Base-by-base conservation (phyloP, 92 coral and sea anemone species). In the Paragorgia papillata region DNA sequence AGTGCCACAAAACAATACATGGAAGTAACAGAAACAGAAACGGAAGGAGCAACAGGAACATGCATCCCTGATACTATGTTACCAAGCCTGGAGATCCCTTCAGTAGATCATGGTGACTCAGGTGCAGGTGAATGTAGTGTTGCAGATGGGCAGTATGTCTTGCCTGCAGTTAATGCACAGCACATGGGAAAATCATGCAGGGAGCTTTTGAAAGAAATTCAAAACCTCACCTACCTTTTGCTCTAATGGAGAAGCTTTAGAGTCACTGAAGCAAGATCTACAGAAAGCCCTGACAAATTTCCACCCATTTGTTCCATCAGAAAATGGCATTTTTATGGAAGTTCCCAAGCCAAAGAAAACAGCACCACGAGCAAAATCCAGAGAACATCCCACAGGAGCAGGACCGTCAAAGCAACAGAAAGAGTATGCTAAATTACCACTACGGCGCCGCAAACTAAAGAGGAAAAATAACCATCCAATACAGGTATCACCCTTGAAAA, bases 351-450 rank as follows among this genome's bases (percentile, higher is more conserved):
- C 69, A 32, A 62, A 62, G 61, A 21, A 55, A 55, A 21, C 61
- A 55, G 26, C 19, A 21, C 43, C 43, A 37, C 12, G 12, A 37
- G 43, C 43, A 37, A 55, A 55, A 55, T 19, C 29, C 26, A 55
- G 22, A 55, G 29, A 55, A 27, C 29, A 21, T 55, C 61, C 61
- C 29, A 27, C 29, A 19, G 61, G 4, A 60, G 28, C 33, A 26
- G 35, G 39, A 60, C 33, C 75, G 43, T 22, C 27, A 67, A 67
- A 40, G 57, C 44, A 41, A 43, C 41, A 46, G 35, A 67, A 67
- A 67, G 32, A 67, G 29, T 67, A 67, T 67, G 75, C 75, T 32
- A 67, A 49, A 46, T 49, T 67, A 1, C 75, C 75, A 9, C n/a
- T n/a, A n/a, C n/a, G n/a, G n/a, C n/a, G n/a, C n/a, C n/a, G n/a